Evolutionary conservation across 2,113 vertebrate species (phyloP).

Genomic region (Symphodus melops): DNA sequence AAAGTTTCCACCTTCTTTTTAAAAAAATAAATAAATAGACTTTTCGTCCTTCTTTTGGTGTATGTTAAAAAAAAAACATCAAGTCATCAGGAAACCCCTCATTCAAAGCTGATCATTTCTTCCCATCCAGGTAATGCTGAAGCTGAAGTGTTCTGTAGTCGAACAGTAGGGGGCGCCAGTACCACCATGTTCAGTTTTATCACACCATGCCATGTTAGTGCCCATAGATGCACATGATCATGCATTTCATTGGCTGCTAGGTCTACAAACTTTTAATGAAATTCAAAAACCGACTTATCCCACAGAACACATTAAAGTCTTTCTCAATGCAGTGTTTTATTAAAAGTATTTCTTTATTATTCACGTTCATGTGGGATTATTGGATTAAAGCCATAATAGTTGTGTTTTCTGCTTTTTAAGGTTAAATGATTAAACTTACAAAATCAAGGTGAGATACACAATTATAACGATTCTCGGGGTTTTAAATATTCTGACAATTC

Average conservation of each 20-base stretch:
- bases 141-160: not conserved
- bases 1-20: too few species aligned
- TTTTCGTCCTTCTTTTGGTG: too few species aligned
- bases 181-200: conserved; percentile 12
- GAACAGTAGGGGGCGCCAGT: conserved; percentile 16
- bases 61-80: too few species aligned
- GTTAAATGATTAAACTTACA: too few species aligned
- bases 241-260: not conserved
- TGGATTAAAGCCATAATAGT: not conserved
- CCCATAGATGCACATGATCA: not conserved
- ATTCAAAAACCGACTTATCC: not conserved
- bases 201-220: not conserved
- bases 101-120: too few species aligned
- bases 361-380: not conserved
- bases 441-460: too few species aligned
- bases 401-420: not conserved
- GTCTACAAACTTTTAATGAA: not conserved
- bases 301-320: not conserved
- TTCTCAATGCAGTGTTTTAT: not conserved
- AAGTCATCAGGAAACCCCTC: too few species aligned
- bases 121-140: not conserved
- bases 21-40: too few species aligned
- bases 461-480: too few species aligned
- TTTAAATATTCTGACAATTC: too few species aligned
- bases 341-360: too few species aligned